Evolutionary conservation across 2,113 vertebrate genomes (phyloP).

Genomic region (Rhabdomys dilectus): DNA sequence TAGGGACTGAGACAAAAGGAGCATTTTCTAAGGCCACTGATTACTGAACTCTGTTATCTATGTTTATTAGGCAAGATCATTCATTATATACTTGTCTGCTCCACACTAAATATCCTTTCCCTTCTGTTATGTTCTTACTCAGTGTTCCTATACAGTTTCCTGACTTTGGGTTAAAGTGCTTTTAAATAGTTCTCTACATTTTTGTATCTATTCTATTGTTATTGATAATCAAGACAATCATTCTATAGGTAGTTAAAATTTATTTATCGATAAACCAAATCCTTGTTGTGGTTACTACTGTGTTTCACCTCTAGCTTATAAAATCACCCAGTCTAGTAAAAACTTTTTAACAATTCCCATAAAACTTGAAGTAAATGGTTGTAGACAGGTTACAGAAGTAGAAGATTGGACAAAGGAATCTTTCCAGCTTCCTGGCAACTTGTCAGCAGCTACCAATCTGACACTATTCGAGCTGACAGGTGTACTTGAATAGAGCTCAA

Average conservation of each 20-base stretch:
- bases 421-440: slow-evolving; percentile 1
- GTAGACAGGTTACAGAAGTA: neutral
- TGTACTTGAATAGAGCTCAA: slow-evolving; percentile 13
- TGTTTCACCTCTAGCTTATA: neutral
- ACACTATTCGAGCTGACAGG: neutral
- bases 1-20: neutral
- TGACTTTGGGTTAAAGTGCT: neutral
- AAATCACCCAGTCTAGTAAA: neutral
- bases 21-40: neutral
- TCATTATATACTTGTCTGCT: neutral
- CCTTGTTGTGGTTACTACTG: neutral
- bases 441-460: neutral
- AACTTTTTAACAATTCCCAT: neutral
- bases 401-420: neutral
- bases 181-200: neutral
- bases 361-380: neutral
- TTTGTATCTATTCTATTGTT: neutral
- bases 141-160: neutral
- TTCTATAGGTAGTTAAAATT: neutral
- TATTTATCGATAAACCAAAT: slow-evolving; percentile 29
- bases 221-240: neutral
- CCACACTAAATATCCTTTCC: neutral
- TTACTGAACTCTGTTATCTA: slow-evolving; percentile 22
- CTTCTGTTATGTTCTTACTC: neutral
- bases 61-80: neutral